These are phyloP conservation scores for Phrynocephalus versicolor DNA, from an alignment of 2,113 vertebrate species.

Conservation along the genomic window DNA sequence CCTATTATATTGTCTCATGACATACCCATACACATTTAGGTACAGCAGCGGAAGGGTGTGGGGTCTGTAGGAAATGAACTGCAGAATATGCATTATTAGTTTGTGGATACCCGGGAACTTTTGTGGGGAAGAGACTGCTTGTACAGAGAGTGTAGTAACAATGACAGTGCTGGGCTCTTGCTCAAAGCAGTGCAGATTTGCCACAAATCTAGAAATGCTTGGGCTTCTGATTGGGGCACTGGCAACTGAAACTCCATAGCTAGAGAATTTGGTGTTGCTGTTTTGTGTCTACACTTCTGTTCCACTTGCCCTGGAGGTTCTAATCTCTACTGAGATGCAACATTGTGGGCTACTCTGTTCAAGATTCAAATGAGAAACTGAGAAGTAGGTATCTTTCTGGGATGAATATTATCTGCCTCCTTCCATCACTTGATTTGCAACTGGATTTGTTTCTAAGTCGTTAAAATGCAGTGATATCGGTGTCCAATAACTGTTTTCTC, in stretches of 20 bases:
- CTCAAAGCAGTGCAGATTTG: not conserved
- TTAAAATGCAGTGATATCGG: not conserved
- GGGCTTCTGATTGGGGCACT: not conserved
- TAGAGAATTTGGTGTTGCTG: rapidly evolving
- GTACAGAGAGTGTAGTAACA: no score
- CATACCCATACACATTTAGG: no score
- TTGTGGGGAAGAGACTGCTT: not conserved
- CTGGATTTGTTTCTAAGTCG: not conserved
- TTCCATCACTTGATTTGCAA: no score
- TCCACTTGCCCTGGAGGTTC: not conserved
- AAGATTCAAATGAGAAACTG: not conserved
- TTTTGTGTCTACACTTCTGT: rapidly evolving
- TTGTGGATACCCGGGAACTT: not conserved
- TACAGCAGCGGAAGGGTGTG: no score
- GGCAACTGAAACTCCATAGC: not conserved
- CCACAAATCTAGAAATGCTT: rapidly evolving
- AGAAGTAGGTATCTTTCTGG: no score
- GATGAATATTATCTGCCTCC: not conserved
- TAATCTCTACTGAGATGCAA: no score
- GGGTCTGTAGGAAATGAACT: no score
- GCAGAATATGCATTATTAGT: no score
- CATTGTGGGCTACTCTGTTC: no score
- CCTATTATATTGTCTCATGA: not conserved
- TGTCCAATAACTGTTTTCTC: not conserved
- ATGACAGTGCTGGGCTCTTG: not conserved